Conservation (phyloP, 1,140 invertebrate species). For the Lanistes nyassanus region DNA sequence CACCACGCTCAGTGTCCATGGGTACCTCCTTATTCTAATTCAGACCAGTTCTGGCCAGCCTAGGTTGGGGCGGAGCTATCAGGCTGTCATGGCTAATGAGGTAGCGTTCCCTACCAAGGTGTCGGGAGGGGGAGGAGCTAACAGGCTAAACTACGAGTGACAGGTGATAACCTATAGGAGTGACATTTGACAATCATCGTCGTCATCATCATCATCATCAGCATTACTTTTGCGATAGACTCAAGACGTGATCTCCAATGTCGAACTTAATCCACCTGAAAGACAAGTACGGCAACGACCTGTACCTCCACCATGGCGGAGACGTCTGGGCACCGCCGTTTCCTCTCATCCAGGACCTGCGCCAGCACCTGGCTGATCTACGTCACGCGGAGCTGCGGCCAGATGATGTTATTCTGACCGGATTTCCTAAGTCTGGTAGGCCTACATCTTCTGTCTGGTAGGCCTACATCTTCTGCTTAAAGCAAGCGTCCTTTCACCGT, state of each 20-base stretch:
- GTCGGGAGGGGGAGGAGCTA: no score
- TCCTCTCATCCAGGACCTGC: constrained; percentile 14
- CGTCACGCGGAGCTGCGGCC: constrained; percentile 16
- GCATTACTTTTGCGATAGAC: no score
- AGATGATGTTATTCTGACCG: constrained; percentile 28
- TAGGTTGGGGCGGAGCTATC: no score
- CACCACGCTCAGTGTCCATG: no score
- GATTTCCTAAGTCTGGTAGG: constrained; percentile 35
- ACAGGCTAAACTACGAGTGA: no score
- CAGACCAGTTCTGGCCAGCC: no score
- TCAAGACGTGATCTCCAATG: neutral
- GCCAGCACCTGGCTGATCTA: constrained; percentile 8
- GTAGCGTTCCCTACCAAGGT: no score
- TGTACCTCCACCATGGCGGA: neutral
- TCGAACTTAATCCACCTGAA: constrained; percentile 10
- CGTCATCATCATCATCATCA: no score
- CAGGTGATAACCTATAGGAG: no score
- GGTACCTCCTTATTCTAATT: no score
- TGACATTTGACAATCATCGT: no score
- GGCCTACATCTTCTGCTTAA: neutral
- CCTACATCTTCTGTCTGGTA: neutral
- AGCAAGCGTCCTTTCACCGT: neutral
- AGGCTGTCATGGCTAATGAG: no score
- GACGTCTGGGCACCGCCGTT: neutral
- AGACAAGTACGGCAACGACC: constrained; percentile 4